Percentiles rank a stretch among this genome's conserved stretches.
These are phyloP conservation scores for Poecilus cupreus DNA, from an alignment of 2,888 invertebrate genomes.

Conservation along the genomic window DNA sequence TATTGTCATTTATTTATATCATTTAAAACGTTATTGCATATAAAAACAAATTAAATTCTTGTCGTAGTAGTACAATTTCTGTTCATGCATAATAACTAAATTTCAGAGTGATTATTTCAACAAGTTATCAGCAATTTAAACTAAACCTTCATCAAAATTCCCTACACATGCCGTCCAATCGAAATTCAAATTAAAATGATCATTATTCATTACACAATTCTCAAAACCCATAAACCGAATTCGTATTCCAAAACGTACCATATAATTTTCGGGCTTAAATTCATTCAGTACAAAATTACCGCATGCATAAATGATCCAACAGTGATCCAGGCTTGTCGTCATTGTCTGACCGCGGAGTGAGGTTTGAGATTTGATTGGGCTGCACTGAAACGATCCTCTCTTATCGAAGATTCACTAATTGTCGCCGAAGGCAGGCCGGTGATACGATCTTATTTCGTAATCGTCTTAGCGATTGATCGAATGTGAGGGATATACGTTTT, in stretches of 20 bases:
- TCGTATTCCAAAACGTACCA: constrained; percentile 50
- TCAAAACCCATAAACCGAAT: constrained; percentile 54
- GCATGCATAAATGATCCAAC: constrained; percentile 37
- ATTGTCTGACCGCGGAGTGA: neutral
- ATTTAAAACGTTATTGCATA: no score
- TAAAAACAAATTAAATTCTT: no score
- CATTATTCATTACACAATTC: constrained; percentile 43
- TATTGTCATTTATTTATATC: no score
- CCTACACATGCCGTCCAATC: constrained; percentile 9
- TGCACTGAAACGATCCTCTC: constrained; percentile 43
- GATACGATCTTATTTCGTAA: constrained; percentile 48
- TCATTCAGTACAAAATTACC: constrained; percentile 24
- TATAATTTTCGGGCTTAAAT: constrained; percentile 46
- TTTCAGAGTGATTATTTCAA: neutral
- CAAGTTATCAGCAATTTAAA: constrained; percentile 22
- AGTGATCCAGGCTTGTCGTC: neutral
- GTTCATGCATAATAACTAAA: neutral
- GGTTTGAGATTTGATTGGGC: neutral
- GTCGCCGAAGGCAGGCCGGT: constrained; percentile 49
- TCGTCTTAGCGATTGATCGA: constrained; percentile 46
- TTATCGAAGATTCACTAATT: constrained; percentile 54
- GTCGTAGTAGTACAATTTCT: no score
- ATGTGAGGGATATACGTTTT: constrained; percentile 24
- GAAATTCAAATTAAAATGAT: constrained; percentile 41
- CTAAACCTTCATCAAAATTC: constrained; percentile 7